Percentiles rank a stretch among this genome's conserved stretches.
These are phyloP conservation scores for Phocoena phocoena DNA, from an alignment of 2,113 vertebrate genomes.

Conservation along the genomic window DNA sequence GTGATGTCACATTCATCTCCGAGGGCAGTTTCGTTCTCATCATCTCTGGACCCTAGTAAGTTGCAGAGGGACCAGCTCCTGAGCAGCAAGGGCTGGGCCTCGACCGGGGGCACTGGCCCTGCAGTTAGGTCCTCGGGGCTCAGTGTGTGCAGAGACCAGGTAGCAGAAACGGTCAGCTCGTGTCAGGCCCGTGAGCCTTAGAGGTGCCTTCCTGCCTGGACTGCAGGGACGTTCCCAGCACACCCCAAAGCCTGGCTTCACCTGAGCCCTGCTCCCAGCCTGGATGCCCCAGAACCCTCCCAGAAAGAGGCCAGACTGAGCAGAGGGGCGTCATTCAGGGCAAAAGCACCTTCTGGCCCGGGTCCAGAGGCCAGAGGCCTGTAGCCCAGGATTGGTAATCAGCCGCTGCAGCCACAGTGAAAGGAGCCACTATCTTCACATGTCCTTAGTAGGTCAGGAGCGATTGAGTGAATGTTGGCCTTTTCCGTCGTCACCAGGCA, in stretches of 20 bases:
- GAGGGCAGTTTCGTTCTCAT: neutral
- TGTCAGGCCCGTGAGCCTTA: neutral
- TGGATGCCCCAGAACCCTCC: neutral
- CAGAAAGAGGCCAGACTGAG: neutral
- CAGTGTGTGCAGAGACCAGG: neutral
- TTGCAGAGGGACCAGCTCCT: neutral
- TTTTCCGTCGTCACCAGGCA: neutral
- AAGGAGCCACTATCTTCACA: neutral
- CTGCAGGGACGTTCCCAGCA: neutral
- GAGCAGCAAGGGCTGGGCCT: neutral
- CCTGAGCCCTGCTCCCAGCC: neutral
- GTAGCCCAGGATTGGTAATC: accelerated
- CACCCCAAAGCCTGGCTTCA: neutral
- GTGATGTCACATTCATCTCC: neutral
- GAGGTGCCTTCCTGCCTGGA: too few relatives aligned
- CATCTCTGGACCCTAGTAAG: neutral
- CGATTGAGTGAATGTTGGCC: neutral
- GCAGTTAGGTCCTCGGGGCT: neutral
- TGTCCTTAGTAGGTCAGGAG: neutral
- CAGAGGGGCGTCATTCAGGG: neutral
- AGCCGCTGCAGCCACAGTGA: neutral
- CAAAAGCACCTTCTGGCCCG: neutral
- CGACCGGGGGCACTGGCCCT: neutral
- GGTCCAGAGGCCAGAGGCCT: neutral
- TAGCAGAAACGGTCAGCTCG: neutral